Base-by-base conservation (phyloP, 2,113 vertebrate genomes). In the Trochalopteron elliotii region DNA sequence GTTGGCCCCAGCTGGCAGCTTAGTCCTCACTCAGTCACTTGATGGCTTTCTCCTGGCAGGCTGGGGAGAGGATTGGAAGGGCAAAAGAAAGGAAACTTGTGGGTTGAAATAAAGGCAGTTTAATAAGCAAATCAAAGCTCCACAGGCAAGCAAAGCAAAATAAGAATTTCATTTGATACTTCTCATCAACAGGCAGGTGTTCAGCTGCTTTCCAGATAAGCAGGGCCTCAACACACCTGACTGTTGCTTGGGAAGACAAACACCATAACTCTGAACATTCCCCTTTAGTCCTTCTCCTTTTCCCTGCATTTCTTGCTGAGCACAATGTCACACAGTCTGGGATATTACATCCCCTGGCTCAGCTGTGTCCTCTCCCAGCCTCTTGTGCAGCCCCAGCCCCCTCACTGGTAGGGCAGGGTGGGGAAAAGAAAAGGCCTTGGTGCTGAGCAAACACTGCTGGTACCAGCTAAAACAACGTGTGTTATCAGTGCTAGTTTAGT, bases 321-420 rank as follows among this genome's bases (percentile, higher is more conserved):
- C 37, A 42, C 6, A 8, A 2, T 60, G n/a, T 59, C 28, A 6
- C 6, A 7, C 0, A 1, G 12, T 24, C 20, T 63, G 25, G 37
- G 18, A 42, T 75, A 5, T 37, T 25, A 25, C 21, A 21, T n/a
- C 25, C 39, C 69, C 45, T 6, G 4, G 13, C 42, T 45, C 33
- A 61, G 13, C 87, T 67, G 52, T 68, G 27, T 79, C 67, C 49
- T 53, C 19, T 88, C 49, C 45, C 49, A 49, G 35, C 20, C 45
- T 70, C 50, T 11, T 39, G 7, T 37, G 35, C 11, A 31, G 16
- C 9, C 19, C 15, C n/a, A 53, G 31, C 23, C 14, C 42, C 4
- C 35, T 47, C 5, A 2, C n/a, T 17, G 3, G 18, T 15, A 15
- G 23, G 15, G 39, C 75, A 50, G 27, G 23, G 37, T 61, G 31